phyloP scores from a whole-genome alignment of 1,140 invertebrate species.

The Apocrypta bakeri region DNA sequence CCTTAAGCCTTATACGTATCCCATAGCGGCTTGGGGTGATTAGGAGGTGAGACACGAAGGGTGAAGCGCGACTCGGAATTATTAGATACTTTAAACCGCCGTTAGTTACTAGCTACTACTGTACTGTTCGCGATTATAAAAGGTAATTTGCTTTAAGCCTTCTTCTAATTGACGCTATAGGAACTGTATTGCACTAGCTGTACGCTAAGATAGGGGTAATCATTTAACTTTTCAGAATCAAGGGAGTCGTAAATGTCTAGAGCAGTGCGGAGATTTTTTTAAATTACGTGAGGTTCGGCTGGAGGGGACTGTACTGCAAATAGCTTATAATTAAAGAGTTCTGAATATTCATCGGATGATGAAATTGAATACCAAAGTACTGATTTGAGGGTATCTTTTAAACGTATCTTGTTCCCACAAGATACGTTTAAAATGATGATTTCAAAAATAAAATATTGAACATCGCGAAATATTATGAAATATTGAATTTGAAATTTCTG shows the following conservation, averaged over 20 bases:
- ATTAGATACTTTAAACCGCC: conserved; percentile 64
- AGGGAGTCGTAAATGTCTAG: conserved; percentile 35
- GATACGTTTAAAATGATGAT: no score
- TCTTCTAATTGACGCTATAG: conserved; percentile 65
- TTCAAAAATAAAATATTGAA: no score
- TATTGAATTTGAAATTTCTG: no score
- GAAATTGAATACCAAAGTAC: no score
- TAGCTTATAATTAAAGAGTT: not conserved
- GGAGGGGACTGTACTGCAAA: no score
- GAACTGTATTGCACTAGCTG: conserved; percentile 28
- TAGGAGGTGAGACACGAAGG: conserved; percentile 46
- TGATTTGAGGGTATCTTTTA: no score
- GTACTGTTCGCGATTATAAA: conserved; percentile 66
- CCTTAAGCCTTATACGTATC: conserved; percentile 59
- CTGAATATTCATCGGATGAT: not conserved
- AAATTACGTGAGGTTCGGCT: conserved; percentile 1
- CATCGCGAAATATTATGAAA: no score
- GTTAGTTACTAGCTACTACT: conserved; percentile 56
- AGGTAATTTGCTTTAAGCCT: conserved; percentile 68
- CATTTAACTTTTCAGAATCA: conserved; percentile 22
- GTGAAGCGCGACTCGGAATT: conserved; percentile 46
- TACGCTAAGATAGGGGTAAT: not conserved
- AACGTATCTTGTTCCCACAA: no score
- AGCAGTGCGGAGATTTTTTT: conserved; percentile 21
- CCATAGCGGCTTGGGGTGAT: conserved; percentile 34